Evolutionary conservation across 2,113 vertebrate genomes (phyloP), one percentile per base, ranked within the genome.

Genomic region (Hippocampus guttulatus): DNA sequence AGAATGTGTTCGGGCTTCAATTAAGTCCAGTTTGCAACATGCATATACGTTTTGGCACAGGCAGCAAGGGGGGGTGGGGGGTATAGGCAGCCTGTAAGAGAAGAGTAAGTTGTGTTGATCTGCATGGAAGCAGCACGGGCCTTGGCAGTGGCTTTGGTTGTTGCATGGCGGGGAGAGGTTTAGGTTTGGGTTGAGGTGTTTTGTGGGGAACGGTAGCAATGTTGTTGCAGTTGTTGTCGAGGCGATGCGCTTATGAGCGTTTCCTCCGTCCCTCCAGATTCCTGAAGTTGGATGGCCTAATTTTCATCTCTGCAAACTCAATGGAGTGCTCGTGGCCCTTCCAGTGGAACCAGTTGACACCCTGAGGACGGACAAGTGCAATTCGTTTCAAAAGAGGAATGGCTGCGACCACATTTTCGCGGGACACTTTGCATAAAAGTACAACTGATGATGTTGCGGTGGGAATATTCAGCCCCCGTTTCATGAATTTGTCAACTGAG

Each of bases 271-370:
- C 96, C 89, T 98, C 95, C 63, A 98, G 92, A 66, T 98, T 97
- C 80, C 95, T 91, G 90, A 98, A 98, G 92, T 94, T 98, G 84
- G 94, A 93, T 1, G 97, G 96, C 81, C 97, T 92, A 84, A 99
- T 87, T 87, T 98, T 99, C 97, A 99, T 99, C 90, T 98, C 97
- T 0, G 96, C 97, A 41, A 97, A 98, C 88, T 96, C 92, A 47
- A 99, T 95, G 2, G 97, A 99, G 52, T 98, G 92, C 75, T 99
- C 96, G 0, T 98, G 97, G 73, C 97, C 97, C 83, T 98, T 99
- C 97, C 97, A 98, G 82, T 98, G 97, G 93, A 96, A 98, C 97
- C 97, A 98, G 92, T 98, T 99, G 21, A 99, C 91, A 0, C 97
- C 97, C 97, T 99, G 81, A 58, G 15, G 43, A 21, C 20, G 51